Evolutionary conservation across 1,140 invertebrate species (phyloP).

Genomic region (Microplitis mediator): DNA sequence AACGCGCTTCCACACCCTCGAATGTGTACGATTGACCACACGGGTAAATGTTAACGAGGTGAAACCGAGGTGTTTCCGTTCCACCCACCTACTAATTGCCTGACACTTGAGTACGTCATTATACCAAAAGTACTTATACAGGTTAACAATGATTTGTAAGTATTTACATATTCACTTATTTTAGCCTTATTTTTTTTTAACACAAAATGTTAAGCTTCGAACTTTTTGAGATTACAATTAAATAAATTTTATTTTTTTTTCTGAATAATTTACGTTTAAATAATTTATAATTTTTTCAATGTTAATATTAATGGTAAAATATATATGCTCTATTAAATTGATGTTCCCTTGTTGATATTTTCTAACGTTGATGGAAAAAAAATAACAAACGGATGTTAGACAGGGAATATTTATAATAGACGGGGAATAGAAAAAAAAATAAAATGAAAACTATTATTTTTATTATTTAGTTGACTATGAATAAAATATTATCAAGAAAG

Average conservation of each 20-base stretch:
- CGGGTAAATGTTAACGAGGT: constrained; percentile 24
- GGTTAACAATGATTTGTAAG: background rate
- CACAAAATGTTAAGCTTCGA: background rate
- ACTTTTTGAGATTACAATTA: background rate
- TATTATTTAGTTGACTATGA: no score
- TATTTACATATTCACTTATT: background rate
- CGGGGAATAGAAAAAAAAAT: no score
- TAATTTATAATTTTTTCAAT: no score
- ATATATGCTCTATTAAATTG: no score
- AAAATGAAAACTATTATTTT: no score
- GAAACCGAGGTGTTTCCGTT: constrained; percentile 25
- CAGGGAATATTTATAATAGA: no score
- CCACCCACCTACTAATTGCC: constrained; percentile 24
- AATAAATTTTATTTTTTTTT: background rate
- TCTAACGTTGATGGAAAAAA: no score
- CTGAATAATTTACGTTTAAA: no score
- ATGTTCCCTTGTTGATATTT: no score
- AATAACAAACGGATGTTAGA: no score
- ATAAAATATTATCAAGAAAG: no score
- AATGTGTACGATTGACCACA: constrained; percentile 14
- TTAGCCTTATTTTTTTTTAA: background rate
- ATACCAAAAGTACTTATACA: constrained; percentile 2
- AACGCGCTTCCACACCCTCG: background rate
- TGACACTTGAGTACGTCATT: constrained; percentile 13
- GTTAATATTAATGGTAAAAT: no score